These are phyloP conservation scores for Andricus grossulariae DNA, from an alignment of 1,140 invertebrate genomes.

Conservation along the genomic window DNA sequence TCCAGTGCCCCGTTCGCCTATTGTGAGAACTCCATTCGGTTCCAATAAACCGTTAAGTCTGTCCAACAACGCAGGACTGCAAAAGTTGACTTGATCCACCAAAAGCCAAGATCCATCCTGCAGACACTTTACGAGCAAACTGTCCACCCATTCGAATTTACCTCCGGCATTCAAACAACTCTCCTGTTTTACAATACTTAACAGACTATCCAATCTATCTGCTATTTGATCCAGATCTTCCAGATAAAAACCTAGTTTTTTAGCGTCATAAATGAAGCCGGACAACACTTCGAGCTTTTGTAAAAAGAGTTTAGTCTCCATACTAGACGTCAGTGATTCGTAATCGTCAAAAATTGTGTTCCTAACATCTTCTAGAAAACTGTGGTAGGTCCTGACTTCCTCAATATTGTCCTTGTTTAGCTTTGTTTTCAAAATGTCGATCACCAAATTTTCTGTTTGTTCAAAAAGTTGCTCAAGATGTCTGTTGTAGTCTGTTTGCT, in stretches of 20 bases:
- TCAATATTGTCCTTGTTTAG: conserved; percentile 53
- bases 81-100: conserved; percentile 98
- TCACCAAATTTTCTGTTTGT: conserved; percentile 54
- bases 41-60: conserved; percentile 96
- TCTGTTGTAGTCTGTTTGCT: conserved; percentile 88
- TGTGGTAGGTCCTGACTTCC: conserved; percentile 58
- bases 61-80: conserved; percentile 97
- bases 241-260: conserved; percentile 32
- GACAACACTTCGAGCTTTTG: conserved; percentile 69
- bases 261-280: conserved; percentile 57
- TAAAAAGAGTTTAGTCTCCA: conserved; percentile 76
- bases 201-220: conserved; percentile 62
- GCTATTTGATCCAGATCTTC: conserved; percentile 70
- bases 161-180: conserved; percentile 85
- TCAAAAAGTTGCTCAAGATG: conserved; percentile 80
- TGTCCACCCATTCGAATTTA: conserved; percentile 99
- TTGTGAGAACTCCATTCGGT: conserved; percentile 90
- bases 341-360: conserved; percentile 9
- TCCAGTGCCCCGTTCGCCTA: conserved; percentile 93
- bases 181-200: conserved; percentile 71
- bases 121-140: conserved; percentile 92
- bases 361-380: conserved; percentile 60
- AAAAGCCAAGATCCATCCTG: conserved; percentile 92
- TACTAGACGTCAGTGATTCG: conserved; percentile 67
- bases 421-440: conserved; percentile 55